Evolutionary conservation across 1,140 invertebrate species (phyloP), one percentile per base, ranked within the genome.

Genomic region (Aphelenchoides besseyi): DNA sequence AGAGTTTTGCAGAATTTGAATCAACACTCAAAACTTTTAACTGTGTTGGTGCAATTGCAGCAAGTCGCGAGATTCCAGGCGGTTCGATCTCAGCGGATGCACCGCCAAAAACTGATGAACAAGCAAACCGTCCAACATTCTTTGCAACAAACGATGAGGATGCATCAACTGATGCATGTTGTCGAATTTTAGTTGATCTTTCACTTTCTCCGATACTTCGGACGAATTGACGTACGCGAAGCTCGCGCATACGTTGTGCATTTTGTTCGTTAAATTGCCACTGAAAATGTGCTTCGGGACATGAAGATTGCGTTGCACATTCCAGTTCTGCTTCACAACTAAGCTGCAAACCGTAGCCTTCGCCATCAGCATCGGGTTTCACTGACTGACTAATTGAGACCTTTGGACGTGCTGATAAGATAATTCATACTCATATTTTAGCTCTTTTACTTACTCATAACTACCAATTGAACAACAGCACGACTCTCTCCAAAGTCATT

Each of bases 91-190:
- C 78, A 16, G 55, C 54, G 2, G 61, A 61, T 28, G 78, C 72
- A 28, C 79, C 78, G 18, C 76, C 78, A 23, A 78, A 77, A 23
- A 75, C 36, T 28, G 76, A 77, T 30, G 69, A 57, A 59, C 76
- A 77, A n/a, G 78, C 52, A 59, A 80, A 77, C 30, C 76, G 16
- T 3, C 76, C 76, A 30, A 80, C 54, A 48, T 77, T 75, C 9
- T 74, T 53, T 0, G 52, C 23, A 5, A 52, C 37, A 37, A 74
- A 74, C 3, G 32, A 28, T 1, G 68, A 26, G 1, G 72, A 66
- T 37, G 63, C 63, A 2, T 66, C 63, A 3, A 66, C 16, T 3
- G 16, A 12, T 1, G 63, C 16, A 29, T 37, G 63, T 53, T 66
- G 63, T 32, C 30, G 16, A 16, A 66, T 73, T 59, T 18, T n/a